Evolutionary conservation across 2,113 vertebrate species (phyloP), one percentile per base, ranked within the genome.

Genomic region (Catagonus wagneri): DNA sequence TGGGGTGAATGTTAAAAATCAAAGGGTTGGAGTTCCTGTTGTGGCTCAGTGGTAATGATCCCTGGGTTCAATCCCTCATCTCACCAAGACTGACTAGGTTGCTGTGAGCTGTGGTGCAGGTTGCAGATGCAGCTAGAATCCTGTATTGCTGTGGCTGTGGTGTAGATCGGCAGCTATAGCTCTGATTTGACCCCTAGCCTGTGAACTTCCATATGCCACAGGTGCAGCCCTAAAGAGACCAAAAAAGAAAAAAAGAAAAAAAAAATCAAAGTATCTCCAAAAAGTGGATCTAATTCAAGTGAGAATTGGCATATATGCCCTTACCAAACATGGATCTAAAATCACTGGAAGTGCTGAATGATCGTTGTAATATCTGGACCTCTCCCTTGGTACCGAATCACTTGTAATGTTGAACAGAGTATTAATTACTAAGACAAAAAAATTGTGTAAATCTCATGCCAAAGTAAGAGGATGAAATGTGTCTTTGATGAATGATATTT

Each of bases 401-500:
- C 12, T 66, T 87, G 11, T n/a, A 60, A 60, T 90, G 16, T 58
- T 75, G 25, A 85, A 81, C 4, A 72, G 25, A 68, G 10, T 76
- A 34, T 72, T 89, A 58, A 34, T 72, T 89, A 58, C n/a, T 50
- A 91, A 68, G 29, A 89, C 22, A 60, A 90, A 90, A 96, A 96
- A 54, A 7, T 54, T 56, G 2, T 93, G 93, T 65, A 63, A 95
- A 74, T 84, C 32, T 83, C 83, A 75, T 86, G 75, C 27, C 93
- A 90, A 76, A 91, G 81, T 81, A 93, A 92, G 7, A 71, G 87
- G 60, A 91, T 94, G 76, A 93, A 90, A 83, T 80, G 22, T 92
- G 86, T 85, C 80, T 84, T 95, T 89, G 56, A 68, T 87, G 54
- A 68, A 92, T 89, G 74, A 79, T 96, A 87, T 83, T 93, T 95